Evolutionary conservation across 2,888 invertebrate genomes (phyloP).

Genomic region (Germaria angustata): DNA sequence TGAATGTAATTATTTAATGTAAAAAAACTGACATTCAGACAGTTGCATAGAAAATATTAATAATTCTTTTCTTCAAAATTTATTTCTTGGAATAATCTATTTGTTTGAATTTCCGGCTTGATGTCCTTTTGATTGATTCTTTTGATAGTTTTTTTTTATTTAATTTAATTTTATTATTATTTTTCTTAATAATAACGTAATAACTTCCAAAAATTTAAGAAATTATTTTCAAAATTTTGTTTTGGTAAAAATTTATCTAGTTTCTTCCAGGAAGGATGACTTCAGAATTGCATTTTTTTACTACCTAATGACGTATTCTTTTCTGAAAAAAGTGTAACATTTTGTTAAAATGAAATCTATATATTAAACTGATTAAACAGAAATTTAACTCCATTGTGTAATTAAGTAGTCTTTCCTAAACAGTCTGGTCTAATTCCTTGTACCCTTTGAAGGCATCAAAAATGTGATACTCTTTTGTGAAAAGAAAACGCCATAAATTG

Average conservation of each 20-base stretch:
- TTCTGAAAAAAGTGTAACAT: too few species aligned
- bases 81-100: conserved; percentile 7
- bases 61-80: conserved; percentile 42
- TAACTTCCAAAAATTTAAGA: conserved; percentile 31
- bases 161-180: conserved; percentile 64
- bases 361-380: too few species aligned
- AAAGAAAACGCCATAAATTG: too few species aligned
- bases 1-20: conserved; percentile 61
- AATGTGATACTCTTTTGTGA: too few species aligned
- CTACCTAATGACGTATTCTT: too few species aligned
- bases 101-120: conserved; percentile 67
- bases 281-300: too few species aligned
- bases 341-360: too few species aligned
- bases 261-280: background rate
- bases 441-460: too few species aligned
- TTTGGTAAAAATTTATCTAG: conserved; percentile 23
- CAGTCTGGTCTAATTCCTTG: too few species aligned
- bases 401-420: too few species aligned
- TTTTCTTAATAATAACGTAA: conserved; percentile 10
- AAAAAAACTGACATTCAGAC: conserved; percentile 31
- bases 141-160: background rate
- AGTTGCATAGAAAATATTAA: conserved; percentile 28
- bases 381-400: too few species aligned
- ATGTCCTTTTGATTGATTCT: conserved; percentile 53
- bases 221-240: conserved; percentile 51